Base-by-base conservation (phyloP, 2,797 vertebrate species). In the Vespertilio murinus region DNA sequence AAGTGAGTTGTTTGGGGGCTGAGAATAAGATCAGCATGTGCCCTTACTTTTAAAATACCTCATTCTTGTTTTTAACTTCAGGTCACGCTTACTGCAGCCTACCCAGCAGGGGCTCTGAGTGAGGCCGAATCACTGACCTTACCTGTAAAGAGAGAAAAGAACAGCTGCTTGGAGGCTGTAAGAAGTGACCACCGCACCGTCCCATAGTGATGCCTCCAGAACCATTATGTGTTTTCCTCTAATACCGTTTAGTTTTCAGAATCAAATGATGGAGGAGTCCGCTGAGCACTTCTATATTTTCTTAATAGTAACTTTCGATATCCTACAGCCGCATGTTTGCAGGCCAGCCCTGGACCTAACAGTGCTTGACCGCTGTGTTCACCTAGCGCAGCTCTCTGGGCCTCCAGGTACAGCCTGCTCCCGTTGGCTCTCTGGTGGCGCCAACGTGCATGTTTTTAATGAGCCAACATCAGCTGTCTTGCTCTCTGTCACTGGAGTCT, bases 21-120 rank as follows among this genome's bases (percentile, higher is more conserved):
- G 40, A 93, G 47, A 92, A 23, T 56, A 90, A 77, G 25, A 30
- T 81, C 67, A 84, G 59, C 77, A 42, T 64, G 77, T 90, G n/a
- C 52, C 82, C 61, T 92, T 80, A 16, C 35, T 59, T 92, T 35
- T 28, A 61, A 65, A 83, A 71, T 22, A 8, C 42, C 54, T 79
- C 45, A 40, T 83, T 61, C 38, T 18, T 18, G 35, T 42, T 40
- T 84, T 92, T 92, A 30, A 70, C 85, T 25, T 54, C 11, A 30
- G 56, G 28, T 59, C 14, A 23, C 16, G 28, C 30, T 56, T 45
- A 12, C 65, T 22, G 22, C 18, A 90, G 61, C n/a, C 38, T 35
- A 30, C 45, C 54, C 5, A 67, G 25, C 20, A 10, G 20, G 47
- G 49, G 25, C n/a, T 30, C 69, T 47, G 5, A 45, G 30, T 52